Evolutionary conservation across 2,888 invertebrate genomes (phyloP).

Genomic region (Tenodera sinensis): DNA sequence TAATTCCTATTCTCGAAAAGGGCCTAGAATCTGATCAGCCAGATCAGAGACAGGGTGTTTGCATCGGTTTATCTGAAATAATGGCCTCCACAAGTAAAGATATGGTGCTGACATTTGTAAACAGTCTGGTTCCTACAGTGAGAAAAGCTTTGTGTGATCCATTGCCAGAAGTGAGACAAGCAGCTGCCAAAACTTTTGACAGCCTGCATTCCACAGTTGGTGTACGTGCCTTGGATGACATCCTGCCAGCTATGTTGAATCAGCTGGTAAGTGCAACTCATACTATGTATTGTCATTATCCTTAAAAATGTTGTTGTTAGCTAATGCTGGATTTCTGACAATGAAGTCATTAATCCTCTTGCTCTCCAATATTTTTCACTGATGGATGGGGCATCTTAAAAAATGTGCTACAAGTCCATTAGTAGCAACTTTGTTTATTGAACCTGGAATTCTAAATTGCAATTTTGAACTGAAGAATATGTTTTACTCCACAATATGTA

Average conservation of each 20-base stretch:
- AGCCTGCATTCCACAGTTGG: conserved; percentile 93
- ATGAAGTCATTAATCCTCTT: too few relatives aligned
- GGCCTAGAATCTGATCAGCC: conserved; percentile 87
- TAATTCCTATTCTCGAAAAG: conserved; percentile 93
- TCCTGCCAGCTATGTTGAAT: conserved; percentile 86
- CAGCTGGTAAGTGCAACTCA: conserved; percentile 53
- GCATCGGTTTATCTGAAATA: conserved; percentile 96
- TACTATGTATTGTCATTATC: neutral
- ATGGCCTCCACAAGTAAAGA: conserved; percentile 95
- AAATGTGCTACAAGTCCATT: too few relatives aligned
- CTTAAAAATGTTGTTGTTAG: too few relatives aligned
- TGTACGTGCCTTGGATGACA: conserved; percentile 91
- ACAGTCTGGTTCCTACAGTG: conserved; percentile 90
- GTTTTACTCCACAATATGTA: too few relatives aligned
- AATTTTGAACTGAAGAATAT: too few relatives aligned
- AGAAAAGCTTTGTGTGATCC: conserved; percentile 91
- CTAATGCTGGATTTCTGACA: too few relatives aligned
- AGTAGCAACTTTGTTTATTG: too few relatives aligned
- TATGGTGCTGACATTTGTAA: conserved; percentile 86
- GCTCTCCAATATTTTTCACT: too few relatives aligned
- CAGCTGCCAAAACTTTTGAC: conserved; percentile 96
- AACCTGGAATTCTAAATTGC: too few relatives aligned
- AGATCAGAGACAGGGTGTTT: conserved; percentile 97
- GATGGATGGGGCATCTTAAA: too few relatives aligned
- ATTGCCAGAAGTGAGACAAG: conserved; percentile 84